Evolutionary conservation across 2,113 vertebrate genomes (phyloP).

Genomic region (Pogona vitticeps): DNA sequence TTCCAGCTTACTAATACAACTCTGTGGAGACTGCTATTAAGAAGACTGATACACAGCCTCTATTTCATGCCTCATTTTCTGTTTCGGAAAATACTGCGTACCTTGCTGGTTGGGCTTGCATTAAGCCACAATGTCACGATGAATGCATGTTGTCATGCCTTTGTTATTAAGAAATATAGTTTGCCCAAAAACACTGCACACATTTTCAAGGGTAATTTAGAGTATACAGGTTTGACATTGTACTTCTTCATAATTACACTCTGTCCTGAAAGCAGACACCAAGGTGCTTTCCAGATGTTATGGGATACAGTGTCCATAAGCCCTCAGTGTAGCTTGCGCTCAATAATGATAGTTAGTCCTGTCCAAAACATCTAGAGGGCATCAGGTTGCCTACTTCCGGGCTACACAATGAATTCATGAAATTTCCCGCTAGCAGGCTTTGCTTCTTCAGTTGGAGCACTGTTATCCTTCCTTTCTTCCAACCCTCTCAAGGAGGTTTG

Average conservation of each 20-base stretch:
- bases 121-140: constrained; percentile 41
- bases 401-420: no score
- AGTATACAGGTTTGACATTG: neutral
- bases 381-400: no score
- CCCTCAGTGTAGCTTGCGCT: no score
- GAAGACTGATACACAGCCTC: constrained; percentile 54
- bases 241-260: neutral
- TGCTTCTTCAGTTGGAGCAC: no score
- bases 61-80: constrained; percentile 61
- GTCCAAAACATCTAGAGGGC: no score
- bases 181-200: constrained; percentile 8
- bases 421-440: no score
- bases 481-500: no score
- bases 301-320: no score
- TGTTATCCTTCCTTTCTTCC: no score
- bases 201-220: neutral
- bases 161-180: constrained; percentile 32
- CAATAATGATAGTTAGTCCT: no score
- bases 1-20: constrained; percentile 63
- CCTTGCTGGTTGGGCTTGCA: constrained; percentile 42
- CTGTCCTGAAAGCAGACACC: neutral
- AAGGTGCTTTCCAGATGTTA: no score
- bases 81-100: constrained; percentile 48
- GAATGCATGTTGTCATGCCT: constrained; percentile 39
- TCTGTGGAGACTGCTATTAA: constrained; percentile 67